Evolutionary conservation across 2,797 vertebrate species (phyloP).

Genomic region (Acrocephalus scirpaceus): DNA sequence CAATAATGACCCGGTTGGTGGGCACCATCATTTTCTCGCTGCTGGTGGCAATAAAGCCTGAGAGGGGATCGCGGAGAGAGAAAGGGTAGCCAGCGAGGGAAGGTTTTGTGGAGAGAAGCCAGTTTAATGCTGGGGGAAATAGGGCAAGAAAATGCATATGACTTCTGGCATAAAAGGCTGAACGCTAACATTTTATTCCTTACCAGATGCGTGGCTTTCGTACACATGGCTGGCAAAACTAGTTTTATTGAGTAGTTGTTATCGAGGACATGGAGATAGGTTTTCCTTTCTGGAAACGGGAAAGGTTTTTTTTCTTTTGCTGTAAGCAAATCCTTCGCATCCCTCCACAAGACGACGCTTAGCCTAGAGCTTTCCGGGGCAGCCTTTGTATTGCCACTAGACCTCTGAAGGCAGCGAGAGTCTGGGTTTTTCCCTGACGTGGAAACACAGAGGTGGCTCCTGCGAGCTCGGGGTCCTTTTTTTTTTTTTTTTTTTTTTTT

Average conservation of each 20-base stretch:
- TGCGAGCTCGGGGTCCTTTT: conserved; percentile 61
- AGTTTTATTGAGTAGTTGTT: conserved; percentile 74
- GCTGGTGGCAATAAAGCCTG: conserved; percentile 71
- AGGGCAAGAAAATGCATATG: conserved; percentile 55
- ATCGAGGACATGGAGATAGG: conserved; percentile 56
- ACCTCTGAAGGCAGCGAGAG: conserved; percentile 65
- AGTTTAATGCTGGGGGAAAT: conserved; percentile 39
- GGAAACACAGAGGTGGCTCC: conserved; percentile 75
- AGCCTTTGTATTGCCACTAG: conserved; percentile 78
- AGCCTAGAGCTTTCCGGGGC: conserved; percentile 73
- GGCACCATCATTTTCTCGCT: conserved; percentile 78
- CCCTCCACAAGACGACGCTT: conserved; percentile 59
- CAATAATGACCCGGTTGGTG: conserved; percentile 89
- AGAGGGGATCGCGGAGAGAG: conserved; percentile 22
- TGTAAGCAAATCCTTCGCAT: conserved; percentile 58
- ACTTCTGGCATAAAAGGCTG: conserved; percentile 54
- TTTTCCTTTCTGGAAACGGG: conserved; percentile 59
- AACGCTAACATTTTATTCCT: conserved; percentile 49
- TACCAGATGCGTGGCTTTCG: conserved; percentile 11
- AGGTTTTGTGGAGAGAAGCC: conserved; percentile 68
- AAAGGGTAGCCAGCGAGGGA: conserved; percentile 28
- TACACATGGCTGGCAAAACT: conserved; percentile 72
- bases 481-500: background rate
- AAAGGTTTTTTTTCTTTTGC: background rate
- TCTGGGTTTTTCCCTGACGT: conserved; percentile 58